A percentile compares a stretch with the other conserved stretches of the same genome.
Evolutionary conservation across 1,140 invertebrate species (phyloP).

Genomic region (Hesperophylax magnus): DNA sequence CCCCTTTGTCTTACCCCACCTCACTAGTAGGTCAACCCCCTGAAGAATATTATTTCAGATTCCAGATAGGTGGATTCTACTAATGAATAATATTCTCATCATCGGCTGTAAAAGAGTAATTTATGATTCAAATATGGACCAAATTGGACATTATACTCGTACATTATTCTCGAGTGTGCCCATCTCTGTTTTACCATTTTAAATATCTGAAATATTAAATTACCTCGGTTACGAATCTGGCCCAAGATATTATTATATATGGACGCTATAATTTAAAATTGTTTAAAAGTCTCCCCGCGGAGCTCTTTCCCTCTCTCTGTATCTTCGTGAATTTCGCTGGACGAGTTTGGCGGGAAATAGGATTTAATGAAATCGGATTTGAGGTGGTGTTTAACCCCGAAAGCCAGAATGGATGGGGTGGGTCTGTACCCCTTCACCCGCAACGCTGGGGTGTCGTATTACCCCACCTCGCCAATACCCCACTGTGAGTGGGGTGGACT

Average conservation of each 20-base stretch:
- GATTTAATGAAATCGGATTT: slow-evolving; percentile 53
- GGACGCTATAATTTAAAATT: slow-evolving; percentile 10
- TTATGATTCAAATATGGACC: too few species aligned
- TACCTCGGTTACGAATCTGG: background rate
- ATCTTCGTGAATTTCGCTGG: slow-evolving; percentile 12
- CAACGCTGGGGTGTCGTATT: background rate
- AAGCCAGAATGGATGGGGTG: slow-evolving; percentile 8
- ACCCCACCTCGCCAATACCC: background rate
- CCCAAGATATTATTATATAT: background rate
- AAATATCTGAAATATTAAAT: slow-evolving; percentile 4
- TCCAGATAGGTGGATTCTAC: too few species aligned
- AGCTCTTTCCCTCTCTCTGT: background rate
- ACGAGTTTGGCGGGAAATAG: slow-evolving; percentile 41
- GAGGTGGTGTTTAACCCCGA: slow-evolving; percentile 37
- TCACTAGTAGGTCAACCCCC: too few species aligned
- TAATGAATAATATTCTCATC: too few species aligned
- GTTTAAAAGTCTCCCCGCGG: background rate
- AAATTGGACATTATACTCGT: too few species aligned
- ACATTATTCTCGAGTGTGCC: too few species aligned
- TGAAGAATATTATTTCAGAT: too few species aligned
- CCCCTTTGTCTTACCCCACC: background rate
- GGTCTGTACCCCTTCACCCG: background rate
- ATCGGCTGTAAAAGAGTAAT: too few species aligned
- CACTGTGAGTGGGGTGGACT: background rate
- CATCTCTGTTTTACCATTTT: background rate